These are phyloP conservation scores for Hemithea aestivaria DNA, from an alignment of 2,888 invertebrate species.

Conservation along the genomic window DNA sequence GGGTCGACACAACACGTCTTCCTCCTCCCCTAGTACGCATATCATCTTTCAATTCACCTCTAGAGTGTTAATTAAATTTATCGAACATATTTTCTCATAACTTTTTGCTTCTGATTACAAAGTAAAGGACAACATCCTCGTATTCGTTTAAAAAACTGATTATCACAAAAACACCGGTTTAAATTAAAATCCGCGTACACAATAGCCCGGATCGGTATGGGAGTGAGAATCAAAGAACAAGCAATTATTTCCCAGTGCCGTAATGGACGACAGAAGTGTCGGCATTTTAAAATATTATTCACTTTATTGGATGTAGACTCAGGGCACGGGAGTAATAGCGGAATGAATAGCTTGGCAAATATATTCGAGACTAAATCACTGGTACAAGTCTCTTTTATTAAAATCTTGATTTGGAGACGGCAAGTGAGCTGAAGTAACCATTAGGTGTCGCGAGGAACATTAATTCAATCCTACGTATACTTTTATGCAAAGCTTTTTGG, in stretches of 20 bases:
- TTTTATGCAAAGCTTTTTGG: slow-evolving; percentile 33
- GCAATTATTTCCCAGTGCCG: slow-evolving; percentile 17
- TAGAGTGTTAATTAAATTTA: no score
- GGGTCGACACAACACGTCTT: no score
- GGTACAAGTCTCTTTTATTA: slow-evolving; percentile 25
- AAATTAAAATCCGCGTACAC: no score
- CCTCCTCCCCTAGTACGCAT: no score
- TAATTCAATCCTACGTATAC: slow-evolving; percentile 41
- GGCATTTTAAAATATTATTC: slow-evolving; percentile 32
- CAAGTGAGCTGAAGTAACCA: slow-evolving; percentile 28
- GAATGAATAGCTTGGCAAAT: slow-evolving; percentile 27
- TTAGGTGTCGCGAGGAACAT: slow-evolving; percentile 36
- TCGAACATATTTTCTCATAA: no score
- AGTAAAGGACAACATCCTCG: no score
- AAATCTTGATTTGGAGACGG: slow-evolving; percentile 34
- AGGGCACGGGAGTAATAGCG: slow-evolving; percentile 20
- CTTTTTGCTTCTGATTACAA: no score
- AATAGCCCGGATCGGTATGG: no score
- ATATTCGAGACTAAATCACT: slow-evolving; percentile 22
- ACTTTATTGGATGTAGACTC: slow-evolving; percentile 31
- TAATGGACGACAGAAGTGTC: slow-evolving; percentile 28
- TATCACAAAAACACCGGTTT: no score
- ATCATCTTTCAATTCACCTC: no score
- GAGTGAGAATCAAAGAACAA: not conserved
- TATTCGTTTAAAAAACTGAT: no score